These are phyloP conservation scores for Koerneria pararmatus DNA, from an alignment of 2,888 invertebrate species.

Conservation along the genomic window DNA sequence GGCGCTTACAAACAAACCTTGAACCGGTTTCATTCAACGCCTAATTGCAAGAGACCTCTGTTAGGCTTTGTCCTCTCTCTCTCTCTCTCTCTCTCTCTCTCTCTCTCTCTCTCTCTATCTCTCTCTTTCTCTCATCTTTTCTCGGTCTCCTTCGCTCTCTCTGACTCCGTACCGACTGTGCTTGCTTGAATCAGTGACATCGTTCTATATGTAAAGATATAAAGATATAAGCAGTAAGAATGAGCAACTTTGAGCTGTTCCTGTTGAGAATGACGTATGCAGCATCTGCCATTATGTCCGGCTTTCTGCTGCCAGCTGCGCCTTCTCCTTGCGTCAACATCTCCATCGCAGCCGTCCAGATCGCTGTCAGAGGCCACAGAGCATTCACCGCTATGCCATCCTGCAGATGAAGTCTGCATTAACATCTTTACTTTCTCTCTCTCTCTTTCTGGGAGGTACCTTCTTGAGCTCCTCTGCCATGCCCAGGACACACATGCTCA, in stretches of 20 bases:
- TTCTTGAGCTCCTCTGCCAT: constrained; percentile 95
- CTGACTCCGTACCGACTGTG: neutral
- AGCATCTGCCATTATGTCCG: constrained; percentile 69
- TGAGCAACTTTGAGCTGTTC: constrained; percentile 69
- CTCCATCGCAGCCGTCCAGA: constrained; percentile 75
- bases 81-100: neutral
- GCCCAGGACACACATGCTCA: constrained; percentile 86
- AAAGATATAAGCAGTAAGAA: neutral
- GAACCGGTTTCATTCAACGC: too few relatives aligned
- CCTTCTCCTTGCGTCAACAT: constrained; percentile 64
- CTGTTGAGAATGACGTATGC: constrained; percentile 78
- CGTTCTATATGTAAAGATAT: neutral
- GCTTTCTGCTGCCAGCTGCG: constrained; percentile 60
- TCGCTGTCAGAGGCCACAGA: constrained; percentile 76
- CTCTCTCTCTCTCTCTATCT: neutral
- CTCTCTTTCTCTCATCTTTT: neutral
- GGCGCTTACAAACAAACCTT: too few relatives aligned
- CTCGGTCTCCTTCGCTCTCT: neutral
- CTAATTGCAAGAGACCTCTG: too few relatives aligned
- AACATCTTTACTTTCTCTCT: too few relatives aligned
- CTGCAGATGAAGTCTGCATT: too few relatives aligned
- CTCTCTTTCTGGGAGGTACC: too few relatives aligned
- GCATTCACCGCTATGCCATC: constrained; percentile 87
- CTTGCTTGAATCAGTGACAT: neutral
- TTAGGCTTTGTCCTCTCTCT: neutral